These are phyloP conservation scores for Drosophila rellima DNA, from an alignment of 2,888 invertebrate species.

Conservation along the genomic window DNA sequence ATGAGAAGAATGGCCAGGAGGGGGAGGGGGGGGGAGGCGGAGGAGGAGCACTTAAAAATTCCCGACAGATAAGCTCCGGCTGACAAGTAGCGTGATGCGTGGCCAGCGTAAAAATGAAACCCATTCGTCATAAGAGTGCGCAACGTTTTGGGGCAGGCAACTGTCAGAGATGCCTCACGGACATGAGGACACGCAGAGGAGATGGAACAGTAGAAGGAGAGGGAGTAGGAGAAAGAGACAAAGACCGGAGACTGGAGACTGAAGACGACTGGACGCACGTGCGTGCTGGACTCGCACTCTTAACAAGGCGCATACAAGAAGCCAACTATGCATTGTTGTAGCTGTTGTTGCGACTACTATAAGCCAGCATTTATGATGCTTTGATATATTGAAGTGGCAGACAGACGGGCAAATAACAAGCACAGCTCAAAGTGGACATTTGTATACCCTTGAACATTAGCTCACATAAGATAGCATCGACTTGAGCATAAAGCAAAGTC, in stretches of 20 bases:
- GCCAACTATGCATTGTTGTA: constrained; percentile 3
- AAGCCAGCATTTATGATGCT: constrained; percentile 78
- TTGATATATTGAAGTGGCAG: constrained; percentile 77
- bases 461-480: neutral
- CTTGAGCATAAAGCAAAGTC: neutral
- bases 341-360: constrained; percentile 56
- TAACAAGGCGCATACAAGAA: constrained; percentile 25
- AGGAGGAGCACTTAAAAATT: constrained; percentile 66
- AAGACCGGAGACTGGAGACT: neutral
- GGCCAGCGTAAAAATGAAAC: constrained; percentile 70
- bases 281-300: constrained; percentile 49
- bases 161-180: constrained; percentile 2
- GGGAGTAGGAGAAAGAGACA: neutral
- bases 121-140: constrained; percentile 66
- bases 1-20: neutral
- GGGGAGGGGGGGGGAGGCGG: neutral
- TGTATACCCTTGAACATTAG: neutral
- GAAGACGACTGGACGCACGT: constrained; percentile 49
- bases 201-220: neutral
- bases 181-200: constrained; percentile 2
- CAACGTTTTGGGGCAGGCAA: constrained; percentile 35
- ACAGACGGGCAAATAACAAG: constrained; percentile 36
- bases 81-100: constrained; percentile 69
- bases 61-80: constrained; percentile 70
- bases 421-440: constrained; percentile 10